Evolutionary conservation across 2,888 invertebrate species (phyloP).

Genomic region (Rhorus exstirpatorius): DNA sequence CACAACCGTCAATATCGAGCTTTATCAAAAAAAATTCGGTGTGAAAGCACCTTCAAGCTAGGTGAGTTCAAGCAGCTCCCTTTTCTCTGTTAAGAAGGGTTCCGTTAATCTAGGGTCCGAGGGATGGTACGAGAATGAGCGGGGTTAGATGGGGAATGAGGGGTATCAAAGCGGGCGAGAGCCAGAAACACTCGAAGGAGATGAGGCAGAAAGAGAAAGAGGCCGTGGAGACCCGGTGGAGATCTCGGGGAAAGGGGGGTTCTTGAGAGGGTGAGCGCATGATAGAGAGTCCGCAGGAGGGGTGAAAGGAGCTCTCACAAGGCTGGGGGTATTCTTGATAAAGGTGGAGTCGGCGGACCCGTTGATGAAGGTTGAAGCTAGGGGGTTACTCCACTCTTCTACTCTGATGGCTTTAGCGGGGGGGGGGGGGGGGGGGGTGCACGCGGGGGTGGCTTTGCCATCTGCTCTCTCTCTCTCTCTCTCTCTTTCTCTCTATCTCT

Average conservation of each 20-base stretch:
- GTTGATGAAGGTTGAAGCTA: conserved; percentile 86
- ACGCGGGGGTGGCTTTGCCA: conserved; percentile 37
- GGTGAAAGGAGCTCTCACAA: conserved; percentile 73
- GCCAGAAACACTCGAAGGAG: conserved; percentile 64
- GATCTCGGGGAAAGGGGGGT: conserved; percentile 71
- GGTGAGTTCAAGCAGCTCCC: conserved; percentile 81
- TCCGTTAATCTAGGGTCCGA: conserved; percentile 84
- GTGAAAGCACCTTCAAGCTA: conserved; percentile 79
- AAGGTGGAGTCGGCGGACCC: conserved; percentile 85
- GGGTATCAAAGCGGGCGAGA: conserved; percentile 59
- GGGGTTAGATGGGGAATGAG: conserved; percentile 39
- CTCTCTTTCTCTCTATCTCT: conserved; percentile 38
- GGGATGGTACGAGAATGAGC: conserved; percentile 74
- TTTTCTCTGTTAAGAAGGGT: conserved; percentile 81
- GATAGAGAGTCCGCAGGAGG: conserved; percentile 69
- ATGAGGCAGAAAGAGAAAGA: conserved; percentile 71
- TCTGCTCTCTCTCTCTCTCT: conserved; percentile 11
- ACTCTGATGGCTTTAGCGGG: conserved; percentile 83
- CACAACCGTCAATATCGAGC: neutral
- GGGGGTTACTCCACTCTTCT: conserved; percentile 85
- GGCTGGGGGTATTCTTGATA: conserved; percentile 82
- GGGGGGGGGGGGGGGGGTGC: conserved; percentile 66
- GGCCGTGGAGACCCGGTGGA: conserved; percentile 71
- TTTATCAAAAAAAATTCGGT: conserved; percentile 29
- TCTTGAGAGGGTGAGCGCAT: conserved; percentile 74